phyloP scores from a whole-genome alignment of 2,113 vertebrate genomes.

The Rhegmatorhina hoffmannsi region DNA sequence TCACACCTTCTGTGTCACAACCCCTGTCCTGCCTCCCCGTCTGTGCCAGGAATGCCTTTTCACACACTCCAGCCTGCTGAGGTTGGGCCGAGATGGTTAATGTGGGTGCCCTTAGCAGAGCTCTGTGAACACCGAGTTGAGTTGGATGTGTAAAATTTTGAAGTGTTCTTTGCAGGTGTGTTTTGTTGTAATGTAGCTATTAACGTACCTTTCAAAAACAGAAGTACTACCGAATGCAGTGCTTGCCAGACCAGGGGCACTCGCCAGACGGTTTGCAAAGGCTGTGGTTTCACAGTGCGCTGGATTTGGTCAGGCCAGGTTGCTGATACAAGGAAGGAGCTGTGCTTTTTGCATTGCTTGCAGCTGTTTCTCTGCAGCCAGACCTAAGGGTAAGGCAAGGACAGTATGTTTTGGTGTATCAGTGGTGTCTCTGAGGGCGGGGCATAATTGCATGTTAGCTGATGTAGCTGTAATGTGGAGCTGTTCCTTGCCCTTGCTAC shows the following conservation, averaged over 20 bases:
- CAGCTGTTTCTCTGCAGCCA: neutral
- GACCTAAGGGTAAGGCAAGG: rapidly evolving
- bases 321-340: neutral
- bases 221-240: rapidly evolving
- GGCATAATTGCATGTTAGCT: neutral
- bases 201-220: neutral
- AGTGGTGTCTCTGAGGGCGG: neutral
- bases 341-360: neutral
- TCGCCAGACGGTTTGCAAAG: neutral
- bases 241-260: rapidly evolving
- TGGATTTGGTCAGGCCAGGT: neutral
- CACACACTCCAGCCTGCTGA: rapidly evolving
- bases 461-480: neutral
- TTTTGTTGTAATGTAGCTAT: neutral
- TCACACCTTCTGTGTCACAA: rapidly evolving
- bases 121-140: rapidly evolving
- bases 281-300: neutral
- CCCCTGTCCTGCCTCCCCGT: rapidly evolving
- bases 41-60: neutral
- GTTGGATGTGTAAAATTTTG: neutral
- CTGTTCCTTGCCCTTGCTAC: neutral
- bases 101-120: neutral
- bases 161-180: rapidly evolving
- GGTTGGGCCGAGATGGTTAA: neutral
- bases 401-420: rapidly evolving